Evolutionary conservation across 2,113 vertebrate species (phyloP).

Genomic region (Patagioenas fasciata): DNA sequence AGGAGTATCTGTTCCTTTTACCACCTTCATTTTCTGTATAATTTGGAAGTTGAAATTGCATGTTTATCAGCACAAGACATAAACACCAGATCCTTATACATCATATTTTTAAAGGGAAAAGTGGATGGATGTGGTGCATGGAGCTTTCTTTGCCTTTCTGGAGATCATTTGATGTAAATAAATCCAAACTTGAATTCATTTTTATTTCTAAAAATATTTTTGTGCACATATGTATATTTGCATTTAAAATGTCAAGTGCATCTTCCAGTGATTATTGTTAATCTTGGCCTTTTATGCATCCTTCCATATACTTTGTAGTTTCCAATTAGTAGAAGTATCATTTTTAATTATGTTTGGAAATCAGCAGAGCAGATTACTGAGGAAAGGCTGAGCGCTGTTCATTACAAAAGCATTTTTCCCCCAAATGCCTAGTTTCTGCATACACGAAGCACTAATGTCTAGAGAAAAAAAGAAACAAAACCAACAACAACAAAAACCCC

Average conservation of each 20-base stretch:
- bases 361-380: background rate
- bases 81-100: background rate
- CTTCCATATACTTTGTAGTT: background rate
- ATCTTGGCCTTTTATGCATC: background rate
- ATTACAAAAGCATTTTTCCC: background rate
- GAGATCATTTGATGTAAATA: background rate
- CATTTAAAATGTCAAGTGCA: conserved; percentile 41
- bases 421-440: background rate
- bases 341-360: conserved; percentile 3
- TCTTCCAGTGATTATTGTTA: background rate
- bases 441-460: background rate
- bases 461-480: background rate
- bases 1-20: background rate
- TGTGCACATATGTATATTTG: background rate
- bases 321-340: background rate
- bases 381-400: background rate
- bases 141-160: background rate
- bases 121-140: background rate
- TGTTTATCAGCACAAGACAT: background rate
- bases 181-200: background rate
- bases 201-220: background rate
- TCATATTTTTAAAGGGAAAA: background rate
- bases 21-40: background rate
- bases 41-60: background rate
- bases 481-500: too few relatives aligned